Base-by-base conservation (phyloP, 2,113 vertebrate genomes). In the Rhinoderma darwinii region DNA sequence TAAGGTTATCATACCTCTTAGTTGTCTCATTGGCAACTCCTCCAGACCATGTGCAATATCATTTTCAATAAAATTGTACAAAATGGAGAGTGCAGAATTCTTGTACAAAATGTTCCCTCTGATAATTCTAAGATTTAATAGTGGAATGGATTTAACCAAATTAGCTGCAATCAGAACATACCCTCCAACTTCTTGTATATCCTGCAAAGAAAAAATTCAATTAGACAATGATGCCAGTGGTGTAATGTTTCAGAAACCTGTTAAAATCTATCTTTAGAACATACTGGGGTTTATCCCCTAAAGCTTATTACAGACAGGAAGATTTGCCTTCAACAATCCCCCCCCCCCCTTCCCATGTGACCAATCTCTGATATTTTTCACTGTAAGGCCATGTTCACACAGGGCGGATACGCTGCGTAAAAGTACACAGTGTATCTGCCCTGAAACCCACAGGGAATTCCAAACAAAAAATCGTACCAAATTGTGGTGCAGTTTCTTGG, bases 111-210 rank as follows among this genome's bases (percentile, higher is more conserved):
- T 89, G 18, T 99, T 97, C 66, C 98, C 98, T 43, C 98, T 92
- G 90, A 99, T 97, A 89, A 99, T 96, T 89, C 96, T 96, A 50
- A 99, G 95, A 84, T 97, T 99, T 74, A 96, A 94, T 77, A 99
- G 89, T 0, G 97, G 96, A 88, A 99, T 98, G 80, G 80, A 94
- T 79, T 94, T 88, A 11, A 93, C 96, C 1, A 91, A 91, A 92
- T 98, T 99, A 83, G 97, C 91, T 0, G 95, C 97, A 0, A 99
- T 97, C 84, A 99, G 94, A n/a, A 98, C 97, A 0, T 98, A 98
- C 66, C 98, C 98, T 3, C 96, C 96, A 18, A 99, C 98, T 89
- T 99, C 98, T 92, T 96, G 95, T 88, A 99, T 99, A 0, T 94
- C 95, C 98, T 99, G 87, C 14, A 54, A 61, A 61, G 25, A 61